phyloP scores from a whole-genome alignment of 2,888 invertebrate species.

The Agonopterix arenella region DNA sequence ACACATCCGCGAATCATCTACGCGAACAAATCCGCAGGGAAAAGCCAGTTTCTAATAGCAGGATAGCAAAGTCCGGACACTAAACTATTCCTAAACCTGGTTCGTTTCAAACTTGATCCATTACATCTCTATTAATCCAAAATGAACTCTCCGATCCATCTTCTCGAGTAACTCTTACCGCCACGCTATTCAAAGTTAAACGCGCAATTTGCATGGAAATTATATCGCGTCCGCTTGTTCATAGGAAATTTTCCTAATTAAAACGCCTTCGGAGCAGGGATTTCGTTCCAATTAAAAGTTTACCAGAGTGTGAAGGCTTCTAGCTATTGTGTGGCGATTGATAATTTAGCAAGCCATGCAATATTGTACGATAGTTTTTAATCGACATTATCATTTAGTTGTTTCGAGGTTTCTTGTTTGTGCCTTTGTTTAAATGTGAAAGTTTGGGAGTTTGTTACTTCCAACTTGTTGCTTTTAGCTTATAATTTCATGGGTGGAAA shows the following conservation, averaged over 20 bases:
- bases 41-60: too few relatives aligned
- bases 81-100: too few relatives aligned
- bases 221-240: conserved; percentile 70
- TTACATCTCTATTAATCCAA: conserved; percentile 36
- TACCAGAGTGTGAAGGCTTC: conserved; percentile 30
- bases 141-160: conserved; percentile 34
- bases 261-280: conserved; percentile 66
- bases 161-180: conserved; percentile 25
- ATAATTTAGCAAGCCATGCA: conserved; percentile 21
- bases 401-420: too few relatives aligned
- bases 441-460: too few relatives aligned
- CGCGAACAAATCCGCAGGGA: too few relatives aligned
- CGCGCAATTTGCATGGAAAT: conserved; percentile 74
- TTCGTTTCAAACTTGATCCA: conserved; percentile 6
- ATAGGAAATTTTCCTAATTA: conserved; percentile 57
- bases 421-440: too few relatives aligned
- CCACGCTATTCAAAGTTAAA: conserved; percentile 66
- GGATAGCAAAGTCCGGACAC: too few relatives aligned
- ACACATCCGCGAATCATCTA: too few relatives aligned
- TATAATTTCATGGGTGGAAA: too few relatives aligned
- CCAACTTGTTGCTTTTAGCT: too few relatives aligned
- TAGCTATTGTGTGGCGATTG: conserved; percentile 41
- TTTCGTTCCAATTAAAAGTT: conserved; percentile 75
- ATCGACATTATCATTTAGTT: too few relatives aligned
- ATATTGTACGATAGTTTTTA: not conserved